These are phyloP conservation scores for Promerops cafer DNA, from an alignment of 2,113 vertebrate species.

Conservation along the genomic window DNA sequence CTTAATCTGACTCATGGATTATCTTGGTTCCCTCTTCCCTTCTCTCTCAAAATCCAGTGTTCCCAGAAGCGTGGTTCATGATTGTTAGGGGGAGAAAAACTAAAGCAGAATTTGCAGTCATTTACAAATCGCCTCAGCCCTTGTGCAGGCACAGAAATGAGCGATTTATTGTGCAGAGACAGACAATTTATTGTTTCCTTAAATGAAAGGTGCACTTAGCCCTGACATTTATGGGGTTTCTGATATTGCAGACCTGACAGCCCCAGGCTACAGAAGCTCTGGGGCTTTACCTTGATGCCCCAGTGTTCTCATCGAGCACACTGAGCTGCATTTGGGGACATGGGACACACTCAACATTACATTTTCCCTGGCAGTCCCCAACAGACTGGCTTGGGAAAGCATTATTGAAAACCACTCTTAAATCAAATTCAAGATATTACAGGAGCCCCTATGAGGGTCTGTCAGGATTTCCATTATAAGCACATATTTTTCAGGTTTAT, in stretches of 20 bases:
- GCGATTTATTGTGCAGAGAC: not conserved
- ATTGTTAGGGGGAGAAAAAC: not conserved
- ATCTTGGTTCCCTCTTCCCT: not conserved
- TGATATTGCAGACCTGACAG: not conserved
- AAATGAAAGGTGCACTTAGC: not conserved
- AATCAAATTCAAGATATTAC: slow-evolving; percentile 72
- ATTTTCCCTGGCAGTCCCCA: not conserved
- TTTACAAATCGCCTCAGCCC: not conserved
- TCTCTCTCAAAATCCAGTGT: not conserved
- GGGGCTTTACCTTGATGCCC: not conserved
- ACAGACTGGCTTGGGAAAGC: slow-evolving; percentile 58
- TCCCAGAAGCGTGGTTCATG: accelerated
- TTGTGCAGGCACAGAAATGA: not conserved
- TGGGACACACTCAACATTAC: not conserved
- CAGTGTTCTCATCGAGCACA: slow-evolving; percentile 16
- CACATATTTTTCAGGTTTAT: slow-evolving; percentile 67
- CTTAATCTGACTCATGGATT: not conserved
- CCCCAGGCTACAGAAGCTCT: not conserved
- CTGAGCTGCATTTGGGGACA: not conserved
- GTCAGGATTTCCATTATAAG: slow-evolving; percentile 73
- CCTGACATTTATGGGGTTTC: not conserved
- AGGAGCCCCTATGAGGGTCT: slow-evolving; percentile 50
- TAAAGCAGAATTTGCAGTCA: not conserved
- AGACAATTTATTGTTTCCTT: slow-evolving; percentile 16
- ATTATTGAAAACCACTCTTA: slow-evolving; percentile 70